Evolutionary conservation across 2,888 invertebrate species (phyloP), one percentile per base, ranked within the genome.

Genomic region (Platynereis dumerilii): DNA sequence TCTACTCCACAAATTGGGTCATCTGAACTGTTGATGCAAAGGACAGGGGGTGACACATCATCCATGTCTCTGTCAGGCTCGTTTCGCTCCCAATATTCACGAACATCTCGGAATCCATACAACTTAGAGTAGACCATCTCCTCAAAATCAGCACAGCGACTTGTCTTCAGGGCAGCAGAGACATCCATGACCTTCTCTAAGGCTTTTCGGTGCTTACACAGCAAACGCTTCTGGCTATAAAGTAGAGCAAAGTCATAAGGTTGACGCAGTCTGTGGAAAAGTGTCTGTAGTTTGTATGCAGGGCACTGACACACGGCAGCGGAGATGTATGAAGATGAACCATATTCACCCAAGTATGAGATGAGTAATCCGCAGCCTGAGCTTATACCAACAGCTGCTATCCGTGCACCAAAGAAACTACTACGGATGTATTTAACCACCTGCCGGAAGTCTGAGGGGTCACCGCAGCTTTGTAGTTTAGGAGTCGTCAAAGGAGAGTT

Each of bases 11-110:
- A 77, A 3, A 81, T 69, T 1, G 81, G 80, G 60, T 82, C 82
- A 68, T 82, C 81, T 26, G 70, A 39, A 64, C 78, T 78, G 65
- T 76, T 79, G 28, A 82, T 72, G 65, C 78, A 80, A 53, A 82
- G 62, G 7, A 81, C 72, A 12, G 82, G 82, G 5, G 78, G 76
- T 0, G 80, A 73, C 7, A 81, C 78, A 58, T 82, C 80, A 65
- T 81, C 80, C 10, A 78, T 77, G 65, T 80, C 80, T 22, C 81
- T 67, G 70, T 80, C 74, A 0, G 82, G 81, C 60, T 81, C 77
- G 60, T 80, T 80, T 48, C 72, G 66, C 58, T 78, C 77, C 78
- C 80, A 79, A 68, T 77, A 81, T 20, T 75, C 69, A 5, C 76
- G 75, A 63, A 76, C 71, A 39, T 71, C 67, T 5, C 68, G 67